A percentile compares a stretch with the other conserved stretches of the same genome.
Conservation (phyloP, 2,797 vertebrate genomes). For the Ibycter americanus region DNA sequence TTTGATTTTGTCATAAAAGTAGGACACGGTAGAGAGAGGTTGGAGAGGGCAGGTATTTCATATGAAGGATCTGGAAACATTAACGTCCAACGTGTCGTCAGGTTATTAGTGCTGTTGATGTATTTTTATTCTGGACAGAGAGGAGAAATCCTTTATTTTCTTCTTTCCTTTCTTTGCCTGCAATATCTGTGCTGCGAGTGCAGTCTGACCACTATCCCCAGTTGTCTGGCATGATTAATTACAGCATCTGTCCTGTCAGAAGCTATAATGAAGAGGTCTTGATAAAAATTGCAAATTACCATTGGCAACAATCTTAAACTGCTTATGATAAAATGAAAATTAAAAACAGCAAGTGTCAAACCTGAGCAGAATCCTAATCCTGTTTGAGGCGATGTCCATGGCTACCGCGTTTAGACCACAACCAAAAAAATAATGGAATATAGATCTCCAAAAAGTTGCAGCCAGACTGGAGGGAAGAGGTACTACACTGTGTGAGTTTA, state of each 20-base stretch:
- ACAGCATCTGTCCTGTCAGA: constrained; percentile 99
- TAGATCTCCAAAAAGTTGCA: constrained; percentile 82
- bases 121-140: constrained; percentile 12
- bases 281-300: constrained; percentile 98
- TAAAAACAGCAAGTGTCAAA: constrained; percentile 93
- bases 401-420: constrained; percentile 78
- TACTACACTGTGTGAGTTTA: constrained; percentile 78
- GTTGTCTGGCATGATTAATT: constrained; percentile 98
- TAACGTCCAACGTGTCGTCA: not conserved
- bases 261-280: constrained; percentile 94
- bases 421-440: constrained; percentile 74
- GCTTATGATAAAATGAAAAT: constrained; percentile 99
- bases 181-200: constrained; percentile 69
- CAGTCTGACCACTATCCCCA: constrained; percentile 85
- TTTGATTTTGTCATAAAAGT: not conserved
- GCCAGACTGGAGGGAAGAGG: constrained; percentile 87
- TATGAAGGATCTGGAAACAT: not conserved
- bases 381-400: constrained; percentile 77
- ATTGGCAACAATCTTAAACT: constrained; percentile 98
- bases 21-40: not conserved
- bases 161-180: not conserved
- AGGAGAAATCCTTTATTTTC: constrained; percentile 30
- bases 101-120: not conserved
- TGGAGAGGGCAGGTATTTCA: not conserved
- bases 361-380: constrained; percentile 95